A percentile compares a stretch with the other conserved stretches of the same genome.
phyloP scores from a whole-genome alignment of 2,113 vertebrate species.

The Cettia cetti region DNA sequence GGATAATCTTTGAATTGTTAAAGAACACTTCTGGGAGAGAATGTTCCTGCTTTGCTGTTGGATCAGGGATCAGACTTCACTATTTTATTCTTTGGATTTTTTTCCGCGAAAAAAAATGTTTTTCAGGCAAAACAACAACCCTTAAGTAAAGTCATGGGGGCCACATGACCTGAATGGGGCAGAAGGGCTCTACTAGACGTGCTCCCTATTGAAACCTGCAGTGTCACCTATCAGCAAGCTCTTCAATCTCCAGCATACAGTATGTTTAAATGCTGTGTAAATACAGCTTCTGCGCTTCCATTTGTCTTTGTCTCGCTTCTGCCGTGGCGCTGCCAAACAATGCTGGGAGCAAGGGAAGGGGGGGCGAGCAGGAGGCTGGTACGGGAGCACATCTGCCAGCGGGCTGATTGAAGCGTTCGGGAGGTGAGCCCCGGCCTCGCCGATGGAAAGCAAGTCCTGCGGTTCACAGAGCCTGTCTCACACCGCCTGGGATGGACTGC shows the following conservation, averaged over 20 bases:
- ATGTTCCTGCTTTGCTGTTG: not conserved
- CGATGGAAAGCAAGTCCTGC: not conserved
- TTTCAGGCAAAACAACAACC: not conserved
- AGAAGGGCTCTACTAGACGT: not conserved
- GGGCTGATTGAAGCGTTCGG: not conserved
- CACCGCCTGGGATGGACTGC: fast-evolving
- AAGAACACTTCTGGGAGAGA: not conserved
- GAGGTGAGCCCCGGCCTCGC: not conserved
- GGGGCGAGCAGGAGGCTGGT: not conserved
- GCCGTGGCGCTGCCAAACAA: not conserved
- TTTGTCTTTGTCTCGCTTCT: constrained; percentile 11
- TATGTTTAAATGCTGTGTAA: constrained; percentile 43
- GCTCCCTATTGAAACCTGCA: not conserved
- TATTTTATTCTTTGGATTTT: not conserved
- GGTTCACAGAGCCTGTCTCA: not conserved
- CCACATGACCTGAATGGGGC: not conserved
- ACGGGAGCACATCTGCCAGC: not conserved
- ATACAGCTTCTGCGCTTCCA: not conserved
- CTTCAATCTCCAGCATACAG: not conserved
- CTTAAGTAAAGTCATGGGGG: not conserved
- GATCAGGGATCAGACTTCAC: not conserved
- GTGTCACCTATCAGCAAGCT: not conserved
- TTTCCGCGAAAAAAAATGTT: not conserved
- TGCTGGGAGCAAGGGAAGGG: not conserved
- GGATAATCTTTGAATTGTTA: not conserved